These are phyloP conservation scores for Oceanites oceanicus DNA, from an alignment of 2,113 vertebrate genomes.

Conservation along the genomic window DNA sequence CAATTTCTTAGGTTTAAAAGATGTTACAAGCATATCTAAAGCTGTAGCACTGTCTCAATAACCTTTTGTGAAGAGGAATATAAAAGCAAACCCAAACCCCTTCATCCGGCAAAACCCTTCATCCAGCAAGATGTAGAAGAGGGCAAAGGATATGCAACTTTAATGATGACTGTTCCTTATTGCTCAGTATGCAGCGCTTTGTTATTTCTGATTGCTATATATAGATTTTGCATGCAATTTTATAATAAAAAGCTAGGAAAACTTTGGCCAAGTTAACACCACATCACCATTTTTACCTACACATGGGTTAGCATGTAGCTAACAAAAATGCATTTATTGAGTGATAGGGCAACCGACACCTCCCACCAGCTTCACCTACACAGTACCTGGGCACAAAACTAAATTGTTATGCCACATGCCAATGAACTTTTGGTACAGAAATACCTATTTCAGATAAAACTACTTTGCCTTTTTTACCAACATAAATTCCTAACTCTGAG, in stretches of 20 bases:
- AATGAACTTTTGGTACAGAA: background rate
- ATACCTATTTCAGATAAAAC: background rate
- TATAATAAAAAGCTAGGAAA: background rate
- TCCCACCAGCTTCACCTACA: background rate
- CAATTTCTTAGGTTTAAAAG: background rate
- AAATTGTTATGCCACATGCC: background rate
- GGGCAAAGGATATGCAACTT: background rate
- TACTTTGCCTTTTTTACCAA: background rate
- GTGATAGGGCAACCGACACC: background rate
- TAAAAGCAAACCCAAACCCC: background rate
- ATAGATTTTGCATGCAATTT: background rate
- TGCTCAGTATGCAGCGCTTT: background rate
- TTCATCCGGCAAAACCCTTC: background rate
- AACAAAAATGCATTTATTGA: background rate
- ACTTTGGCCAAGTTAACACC: background rate
- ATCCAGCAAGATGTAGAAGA: background rate
- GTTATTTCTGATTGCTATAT: background rate
- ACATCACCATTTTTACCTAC: background rate
- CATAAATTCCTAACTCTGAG: background rate
- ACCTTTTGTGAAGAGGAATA: background rate
- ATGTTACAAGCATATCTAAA: background rate
- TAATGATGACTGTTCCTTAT: background rate
- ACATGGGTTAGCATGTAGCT: accelerated
- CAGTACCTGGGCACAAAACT: background rate
- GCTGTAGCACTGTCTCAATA: background rate